phyloP scores from a whole-genome alignment of 2,113 vertebrate species.

The Shinisaurus crocodilurus region DNA sequence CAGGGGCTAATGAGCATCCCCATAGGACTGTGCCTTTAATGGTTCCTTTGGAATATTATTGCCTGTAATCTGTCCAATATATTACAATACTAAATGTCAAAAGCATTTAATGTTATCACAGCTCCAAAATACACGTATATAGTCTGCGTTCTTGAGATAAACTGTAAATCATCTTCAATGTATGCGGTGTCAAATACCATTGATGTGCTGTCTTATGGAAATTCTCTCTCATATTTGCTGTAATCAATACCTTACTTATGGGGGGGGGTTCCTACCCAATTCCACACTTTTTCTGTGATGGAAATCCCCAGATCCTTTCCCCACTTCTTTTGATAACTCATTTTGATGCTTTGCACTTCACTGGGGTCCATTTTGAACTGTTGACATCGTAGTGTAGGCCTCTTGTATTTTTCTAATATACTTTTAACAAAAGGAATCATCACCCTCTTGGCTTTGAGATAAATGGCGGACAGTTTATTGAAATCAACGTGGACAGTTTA shows the following conservation, averaged over 20 bases:
- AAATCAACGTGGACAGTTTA: neutral
- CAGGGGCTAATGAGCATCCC: too few relatives aligned
- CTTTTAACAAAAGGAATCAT: too few relatives aligned
- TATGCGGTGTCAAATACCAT: too few relatives aligned
- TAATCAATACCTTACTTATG: neutral
- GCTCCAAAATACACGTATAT: neutral
- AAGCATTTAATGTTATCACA: too few relatives aligned
- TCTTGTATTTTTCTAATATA: too few relatives aligned
- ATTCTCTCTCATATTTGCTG: neutral
- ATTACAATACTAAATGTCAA: too few relatives aligned
- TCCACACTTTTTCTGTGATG: neutral
- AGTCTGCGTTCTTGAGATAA: neutral
- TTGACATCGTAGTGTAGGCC: too few relatives aligned
- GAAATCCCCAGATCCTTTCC: neutral
- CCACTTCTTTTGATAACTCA: neutral
- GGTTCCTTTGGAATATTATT: too few relatives aligned
- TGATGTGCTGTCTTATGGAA: neutral
- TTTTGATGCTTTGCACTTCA: too few relatives aligned
- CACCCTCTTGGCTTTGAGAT: neutral
- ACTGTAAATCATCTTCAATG: neutral
- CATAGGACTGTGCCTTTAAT: too few relatives aligned
- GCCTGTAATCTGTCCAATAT: too few relatives aligned
- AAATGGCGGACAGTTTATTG: neutral
- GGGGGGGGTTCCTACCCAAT: neutral
- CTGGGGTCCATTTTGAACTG: too few relatives aligned